These are phyloP conservation scores for Speoplatyrhinus poulsoni DNA, from an alignment of 2,113 vertebrate genomes.

Conservation along the genomic window DNA sequence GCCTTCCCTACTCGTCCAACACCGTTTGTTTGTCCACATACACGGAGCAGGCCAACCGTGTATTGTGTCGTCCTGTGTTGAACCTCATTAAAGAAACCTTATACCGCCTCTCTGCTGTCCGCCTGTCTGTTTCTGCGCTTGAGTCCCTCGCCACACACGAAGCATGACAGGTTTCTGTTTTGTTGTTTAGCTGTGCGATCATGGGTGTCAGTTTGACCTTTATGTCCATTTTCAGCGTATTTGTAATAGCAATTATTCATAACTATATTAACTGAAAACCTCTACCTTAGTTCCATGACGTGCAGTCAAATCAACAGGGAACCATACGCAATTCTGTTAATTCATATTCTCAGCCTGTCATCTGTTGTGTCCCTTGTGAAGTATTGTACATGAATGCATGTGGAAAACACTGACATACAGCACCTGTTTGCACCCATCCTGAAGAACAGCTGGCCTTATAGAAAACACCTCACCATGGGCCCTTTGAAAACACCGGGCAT, in stretches of 20 bases:
- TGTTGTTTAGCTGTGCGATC: neutral
- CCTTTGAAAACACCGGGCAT: constrained; percentile 30
- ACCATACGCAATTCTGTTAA: neutral
- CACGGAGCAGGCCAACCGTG: too few relatives aligned
- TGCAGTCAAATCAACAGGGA: neutral
- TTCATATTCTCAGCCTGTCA: neutral
- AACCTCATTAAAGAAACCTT: too few relatives aligned
- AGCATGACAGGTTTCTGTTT: neutral
- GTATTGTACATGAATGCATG: neutral
- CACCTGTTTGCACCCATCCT: constrained; percentile 58
- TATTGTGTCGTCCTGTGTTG: too few relatives aligned
- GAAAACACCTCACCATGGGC: constrained; percentile 26
- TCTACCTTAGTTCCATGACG: neutral
- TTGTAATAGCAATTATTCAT: too few relatives aligned
- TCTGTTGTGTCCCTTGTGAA: neutral
- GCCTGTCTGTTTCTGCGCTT: too few relatives aligned
- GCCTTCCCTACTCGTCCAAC: too few relatives aligned
- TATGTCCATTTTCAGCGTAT: too few relatives aligned
- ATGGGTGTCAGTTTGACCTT: too few relatives aligned
- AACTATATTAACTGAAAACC: too few relatives aligned
- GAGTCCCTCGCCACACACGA: too few relatives aligned
- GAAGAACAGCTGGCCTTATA: constrained; percentile 49
- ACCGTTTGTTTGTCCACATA: too few relatives aligned
- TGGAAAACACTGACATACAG: constrained; percentile 10
- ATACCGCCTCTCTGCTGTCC: too few relatives aligned